A percentile compares a stretch with the other conserved stretches of the same genome.
phyloP scores from a whole-genome alignment of 1,140 invertebrate species.

The Sycobia sp. region DNA sequence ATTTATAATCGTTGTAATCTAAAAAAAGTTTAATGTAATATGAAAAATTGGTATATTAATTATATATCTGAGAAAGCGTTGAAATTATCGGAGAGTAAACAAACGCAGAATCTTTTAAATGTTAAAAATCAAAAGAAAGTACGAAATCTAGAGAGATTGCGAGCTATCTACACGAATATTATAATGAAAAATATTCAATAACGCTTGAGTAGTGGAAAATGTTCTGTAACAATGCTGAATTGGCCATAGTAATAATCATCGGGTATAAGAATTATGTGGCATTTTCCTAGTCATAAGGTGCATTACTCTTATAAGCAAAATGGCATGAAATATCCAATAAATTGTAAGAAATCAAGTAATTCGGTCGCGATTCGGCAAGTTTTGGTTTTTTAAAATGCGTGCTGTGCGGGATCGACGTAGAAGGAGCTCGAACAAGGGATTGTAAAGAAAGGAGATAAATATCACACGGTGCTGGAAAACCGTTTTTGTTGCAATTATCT shows the following conservation, averaged over 20 bases:
- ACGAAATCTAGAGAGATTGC: conserved; percentile 13
- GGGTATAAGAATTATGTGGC: conserved; percentile 6
- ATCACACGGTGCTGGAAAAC: conserved; percentile 5
- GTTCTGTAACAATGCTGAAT: conserved; percentile 9
- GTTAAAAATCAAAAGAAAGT: conserved; percentile 30
- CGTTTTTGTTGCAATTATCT: conserved; percentile 15
- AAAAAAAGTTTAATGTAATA: neutral
- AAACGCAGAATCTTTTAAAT: conserved; percentile 8
- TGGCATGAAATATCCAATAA: conserved; percentile 5
- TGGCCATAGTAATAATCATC: conserved; percentile 9
- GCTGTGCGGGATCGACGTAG: too few relatives aligned
- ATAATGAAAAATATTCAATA: neutral
- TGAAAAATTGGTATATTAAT: conserved; percentile 8
- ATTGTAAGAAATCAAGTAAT: neutral
- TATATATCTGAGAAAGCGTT: conserved; percentile 2
- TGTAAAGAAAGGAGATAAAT: neutral
- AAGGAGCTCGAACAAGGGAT: too few relatives aligned
- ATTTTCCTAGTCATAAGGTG: conserved; percentile 17
- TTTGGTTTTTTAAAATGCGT: conserved; percentile 27
- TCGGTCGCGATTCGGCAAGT: conserved; percentile 10
- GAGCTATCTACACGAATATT: neutral
- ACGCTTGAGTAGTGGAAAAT: neutral
- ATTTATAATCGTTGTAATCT: conserved; percentile 22
- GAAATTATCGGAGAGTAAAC: conserved; percentile 2
- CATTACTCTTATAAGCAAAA: conserved; percentile 5